phyloP scores from a whole-genome alignment of 2,797 vertebrate genomes.

The Siniperca scherzeri region DNA sequence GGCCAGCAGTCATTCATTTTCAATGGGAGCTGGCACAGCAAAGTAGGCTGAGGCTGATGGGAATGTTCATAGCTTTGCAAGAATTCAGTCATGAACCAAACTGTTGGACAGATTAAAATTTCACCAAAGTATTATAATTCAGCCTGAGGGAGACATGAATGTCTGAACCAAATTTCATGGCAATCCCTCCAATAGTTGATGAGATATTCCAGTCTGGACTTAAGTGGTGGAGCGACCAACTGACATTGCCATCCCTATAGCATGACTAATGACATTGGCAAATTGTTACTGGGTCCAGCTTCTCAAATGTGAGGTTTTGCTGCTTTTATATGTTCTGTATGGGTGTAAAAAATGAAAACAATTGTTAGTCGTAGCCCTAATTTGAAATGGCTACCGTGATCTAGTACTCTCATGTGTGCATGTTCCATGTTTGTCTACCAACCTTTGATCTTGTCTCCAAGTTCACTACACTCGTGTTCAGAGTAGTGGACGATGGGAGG shows the following conservation, averaged over 20 bases:
- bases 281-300: neutral
- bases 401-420: neutral
- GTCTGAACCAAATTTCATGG: neutral
- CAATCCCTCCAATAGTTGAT: neutral
- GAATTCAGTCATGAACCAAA: neutral
- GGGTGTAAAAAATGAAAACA: neutral
- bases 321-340: neutral
- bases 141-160: no score
- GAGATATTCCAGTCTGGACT: no score
- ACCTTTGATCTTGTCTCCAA: constrained; percentile 54
- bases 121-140: neutral
- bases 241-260: neutral
- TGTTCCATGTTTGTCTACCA: neutral
- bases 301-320: neutral
- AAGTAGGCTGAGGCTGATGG: no score
- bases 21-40: no score
- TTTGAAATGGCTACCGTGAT: neutral
- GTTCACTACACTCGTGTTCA: constrained; percentile 84
- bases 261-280: neutral
- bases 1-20: no score
- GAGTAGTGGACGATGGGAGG: constrained; percentile 95
- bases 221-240: neutral
- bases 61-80: neutral
- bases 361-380: neutral
- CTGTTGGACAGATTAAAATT: neutral